Evolutionary conservation across 1,140 invertebrate genomes (phyloP).

Genomic region (Drosophila orosa): DNA sequence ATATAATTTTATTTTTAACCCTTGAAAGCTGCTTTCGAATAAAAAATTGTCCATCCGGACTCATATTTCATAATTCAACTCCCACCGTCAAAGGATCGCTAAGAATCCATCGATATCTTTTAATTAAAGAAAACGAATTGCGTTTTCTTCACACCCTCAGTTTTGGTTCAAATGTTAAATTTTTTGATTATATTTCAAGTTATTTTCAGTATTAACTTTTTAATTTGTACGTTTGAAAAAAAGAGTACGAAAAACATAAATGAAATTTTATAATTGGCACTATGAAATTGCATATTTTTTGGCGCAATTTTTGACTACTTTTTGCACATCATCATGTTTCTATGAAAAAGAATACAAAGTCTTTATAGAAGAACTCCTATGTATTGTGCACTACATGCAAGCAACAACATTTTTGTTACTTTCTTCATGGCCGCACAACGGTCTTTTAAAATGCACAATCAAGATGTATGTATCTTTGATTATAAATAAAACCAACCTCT

Average conservation of each 20-base stretch:
- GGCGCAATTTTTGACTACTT: constrained; percentile 83
- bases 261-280: constrained; percentile 71
- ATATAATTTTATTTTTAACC: not conserved
- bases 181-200: not conserved
- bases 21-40: not conserved
- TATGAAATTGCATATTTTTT: constrained; percentile 84
- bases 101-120: not conserved
- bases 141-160: not conserved
- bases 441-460: constrained; percentile 47
- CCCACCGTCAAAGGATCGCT: not conserved
- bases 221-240: constrained; percentile 20
- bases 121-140: not conserved
- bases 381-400: constrained; percentile 75
- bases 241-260: constrained; percentile 35
- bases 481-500: constrained; percentile 26
- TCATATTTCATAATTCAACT: not conserved
- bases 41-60: not conserved
- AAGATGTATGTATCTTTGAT: constrained; percentile 49
- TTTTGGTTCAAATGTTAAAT: constrained; percentile 1
- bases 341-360: constrained; percentile 49
- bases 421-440: constrained; percentile 58
- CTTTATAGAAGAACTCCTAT: constrained; percentile 76
- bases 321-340: constrained; percentile 70
- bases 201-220: constrained; percentile 3
- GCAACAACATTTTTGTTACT: constrained; percentile 51